Percentiles rank a stretch among this genome's conserved stretches.
These are phyloP conservation scores for Gymnocheta viridis DNA, from an alignment of 2,888 invertebrate species.

Conservation along the genomic window DNA sequence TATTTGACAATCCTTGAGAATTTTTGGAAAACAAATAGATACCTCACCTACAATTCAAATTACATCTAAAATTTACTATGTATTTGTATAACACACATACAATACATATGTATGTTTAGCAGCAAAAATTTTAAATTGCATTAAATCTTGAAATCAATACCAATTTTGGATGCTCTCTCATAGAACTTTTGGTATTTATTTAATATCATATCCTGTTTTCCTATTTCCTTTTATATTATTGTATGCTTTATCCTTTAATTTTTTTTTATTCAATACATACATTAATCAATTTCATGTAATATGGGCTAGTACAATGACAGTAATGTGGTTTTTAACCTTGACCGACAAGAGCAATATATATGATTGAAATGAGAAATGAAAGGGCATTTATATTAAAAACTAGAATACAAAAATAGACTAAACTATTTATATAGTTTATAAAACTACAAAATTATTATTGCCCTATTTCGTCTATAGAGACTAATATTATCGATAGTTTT, in stretches of 20 bases:
- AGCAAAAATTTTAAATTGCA: not conserved
- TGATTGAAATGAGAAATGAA: not conserved
- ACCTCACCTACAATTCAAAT: too few relatives aligned
- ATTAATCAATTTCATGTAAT: not conserved
- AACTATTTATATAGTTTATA: too few relatives aligned
- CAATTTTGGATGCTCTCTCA: not conserved
- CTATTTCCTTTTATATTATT: not conserved
- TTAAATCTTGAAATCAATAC: not conserved
- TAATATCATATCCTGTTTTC: not conserved
- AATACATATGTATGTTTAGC: too few relatives aligned
- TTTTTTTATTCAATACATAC: not conserved
- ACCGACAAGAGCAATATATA: not conserved
- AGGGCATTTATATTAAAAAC: too few relatives aligned
- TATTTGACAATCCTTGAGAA: too few relatives aligned
- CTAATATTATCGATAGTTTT: too few relatives aligned
- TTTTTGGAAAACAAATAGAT: too few relatives aligned
- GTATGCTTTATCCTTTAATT: not conserved
- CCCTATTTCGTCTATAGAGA: too few relatives aligned
- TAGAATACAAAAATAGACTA: too few relatives aligned
- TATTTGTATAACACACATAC: too few relatives aligned
- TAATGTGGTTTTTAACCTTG: not conserved
- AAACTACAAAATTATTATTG: too few relatives aligned
- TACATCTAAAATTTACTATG: too few relatives aligned
- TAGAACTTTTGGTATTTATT: not conserved
- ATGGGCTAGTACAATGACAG: not conserved